Evolutionary conservation across 2,888 invertebrate genomes (phyloP).

Genomic region (Hydraecia micacea): DNA sequence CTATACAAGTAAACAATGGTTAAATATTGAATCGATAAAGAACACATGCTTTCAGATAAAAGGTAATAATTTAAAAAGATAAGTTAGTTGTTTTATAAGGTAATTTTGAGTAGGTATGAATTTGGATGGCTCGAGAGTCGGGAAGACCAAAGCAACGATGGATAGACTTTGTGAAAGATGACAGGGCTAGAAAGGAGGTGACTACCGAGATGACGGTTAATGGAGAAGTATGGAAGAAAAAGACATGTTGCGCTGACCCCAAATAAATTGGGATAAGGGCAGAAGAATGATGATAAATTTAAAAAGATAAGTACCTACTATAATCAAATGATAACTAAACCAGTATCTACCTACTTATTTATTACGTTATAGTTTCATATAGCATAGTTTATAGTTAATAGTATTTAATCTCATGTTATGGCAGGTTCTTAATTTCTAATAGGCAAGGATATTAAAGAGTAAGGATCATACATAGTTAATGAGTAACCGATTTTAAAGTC

Average conservation of each 20-base stretch:
- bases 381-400: neutral
- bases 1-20: constrained; percentile 63
- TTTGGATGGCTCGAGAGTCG: neutral
- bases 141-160: neutral
- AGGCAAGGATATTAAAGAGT: neutral
- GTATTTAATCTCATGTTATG: neutral
- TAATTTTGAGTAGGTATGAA: neutral
- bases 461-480: constrained; percentile 19
- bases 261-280: too few species aligned
- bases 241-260: neutral
- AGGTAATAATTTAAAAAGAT: constrained; percentile 48
- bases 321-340: neutral
- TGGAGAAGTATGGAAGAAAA: neutral
- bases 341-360: neutral
- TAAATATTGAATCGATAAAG: constrained; percentile 62
- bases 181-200: neutral
- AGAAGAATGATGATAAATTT: neutral
- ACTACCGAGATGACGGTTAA: neutral
- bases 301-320: neutral
- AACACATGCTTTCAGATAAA: constrained; percentile 50
- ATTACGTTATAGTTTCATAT: neutral
- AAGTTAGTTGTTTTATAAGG: constrained; percentile 10
- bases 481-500: constrained; percentile 31
- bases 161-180: neutral
- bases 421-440: constrained; percentile 4